Evolutionary conservation across 2,797 vertebrate genomes (phyloP), one percentile per base, ranked within the genome.

Genomic region (Cyclopterus lumpus): DNA sequence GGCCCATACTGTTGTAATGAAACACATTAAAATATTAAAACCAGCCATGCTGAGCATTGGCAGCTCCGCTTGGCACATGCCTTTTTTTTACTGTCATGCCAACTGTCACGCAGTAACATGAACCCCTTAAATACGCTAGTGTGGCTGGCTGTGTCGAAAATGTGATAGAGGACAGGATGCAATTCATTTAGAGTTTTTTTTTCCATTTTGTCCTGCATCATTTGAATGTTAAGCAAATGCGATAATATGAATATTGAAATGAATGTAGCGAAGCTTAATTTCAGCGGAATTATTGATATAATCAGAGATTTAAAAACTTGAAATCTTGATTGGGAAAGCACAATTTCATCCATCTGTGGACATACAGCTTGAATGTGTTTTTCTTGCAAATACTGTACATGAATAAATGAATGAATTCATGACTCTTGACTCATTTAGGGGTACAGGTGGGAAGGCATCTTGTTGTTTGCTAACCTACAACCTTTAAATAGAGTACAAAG

Each of bases 21-120:
- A 95, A 94, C 92, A 93, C 92, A 95, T 95, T 95, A 93, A 94
- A 95, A 95, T 95, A 95, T 94, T 94, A 95, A 95, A 94, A 91
- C 90, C 89, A 79, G 89, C 89, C 91, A 91, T 92, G 92, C 90
- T 91, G 92, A 91, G 90, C 83, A 83, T 77, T 94, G 93, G 91
- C 93, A 93, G 90, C 89, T 81, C 78, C 67, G 76, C 84, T 91
- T 93, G 91, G 93, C 92, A 90, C 81, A 86, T 80, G 89, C 28
- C 70, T 84, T 82, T 86, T 91, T 84, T 82, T 87, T 90, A 93
- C 86, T 82, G 79, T 84, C 88, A 91, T 92, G 90, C 90, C 92
- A 93, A 94, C 90, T 92, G 89, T 87, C 88, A 86, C 86, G 82
- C 89, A 88, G 88, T 90, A 94, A 92, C 91, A 92, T 85, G 89